These are phyloP conservation scores for Condylura cristata DNA, from an alignment of 2,113 vertebrate genomes.

Conservation along the genomic window DNA sequence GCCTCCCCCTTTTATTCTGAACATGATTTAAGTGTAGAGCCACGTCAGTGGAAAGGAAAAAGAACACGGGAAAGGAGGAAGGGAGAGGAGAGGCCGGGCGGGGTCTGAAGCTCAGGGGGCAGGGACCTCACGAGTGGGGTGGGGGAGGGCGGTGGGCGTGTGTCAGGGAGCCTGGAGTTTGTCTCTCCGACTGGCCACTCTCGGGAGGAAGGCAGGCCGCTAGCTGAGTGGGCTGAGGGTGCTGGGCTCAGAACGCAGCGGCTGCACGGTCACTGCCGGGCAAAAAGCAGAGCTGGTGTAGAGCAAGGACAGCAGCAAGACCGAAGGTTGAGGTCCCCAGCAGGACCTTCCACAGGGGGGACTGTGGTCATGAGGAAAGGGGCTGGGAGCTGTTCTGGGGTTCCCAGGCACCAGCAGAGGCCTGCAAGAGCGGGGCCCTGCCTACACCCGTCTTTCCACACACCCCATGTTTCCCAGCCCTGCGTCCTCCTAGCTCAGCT, in stretches of 20 bases:
- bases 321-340: neutral
- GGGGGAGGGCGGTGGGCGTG: no score
- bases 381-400: neutral
- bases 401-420: neutral
- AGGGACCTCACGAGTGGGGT: neutral
- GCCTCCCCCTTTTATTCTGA: neutral
- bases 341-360: rapidly evolving
- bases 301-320: neutral
- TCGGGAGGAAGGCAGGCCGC: neutral
- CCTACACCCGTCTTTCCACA: no score
- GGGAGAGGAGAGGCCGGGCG: neutral
- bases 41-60: neutral
- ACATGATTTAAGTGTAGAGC: neutral
- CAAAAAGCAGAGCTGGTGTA: no score
- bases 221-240: rapidly evolving
- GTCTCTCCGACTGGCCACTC: neutral
- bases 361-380: neutral
- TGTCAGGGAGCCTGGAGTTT: neutral
- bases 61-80: neutral
- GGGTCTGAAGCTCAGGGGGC: neutral
- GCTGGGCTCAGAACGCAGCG: neutral
- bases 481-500: no score
- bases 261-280: neutral
- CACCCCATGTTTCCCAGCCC: neutral
- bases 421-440: rapidly evolving